phyloP scores from a whole-genome alignment of 1,140 invertebrate genomes.

The Colletes gigas region DNA sequence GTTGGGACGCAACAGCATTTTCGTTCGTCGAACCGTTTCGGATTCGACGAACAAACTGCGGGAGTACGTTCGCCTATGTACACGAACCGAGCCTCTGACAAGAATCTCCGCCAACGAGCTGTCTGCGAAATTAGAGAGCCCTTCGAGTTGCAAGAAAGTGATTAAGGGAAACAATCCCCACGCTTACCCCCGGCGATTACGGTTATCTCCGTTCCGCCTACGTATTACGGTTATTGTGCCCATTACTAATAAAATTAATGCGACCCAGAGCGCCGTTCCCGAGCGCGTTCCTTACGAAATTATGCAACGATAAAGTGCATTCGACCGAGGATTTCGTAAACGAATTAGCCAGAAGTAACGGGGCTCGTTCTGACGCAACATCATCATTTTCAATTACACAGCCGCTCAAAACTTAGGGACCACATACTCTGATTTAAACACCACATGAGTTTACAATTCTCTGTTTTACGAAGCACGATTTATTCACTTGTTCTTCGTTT shows the following conservation, averaged over 20 bases:
- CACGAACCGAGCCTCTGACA: background rate
- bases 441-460: too few species aligned
- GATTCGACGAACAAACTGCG: background rate
- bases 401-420: too few species aligned
- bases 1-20: background rate
- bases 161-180: conserved; percentile 23
- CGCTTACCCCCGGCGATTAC: background rate
- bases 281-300: background rate
- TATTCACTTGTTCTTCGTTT: too few species aligned
- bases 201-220: background rate
- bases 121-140: background rate
- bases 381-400: background rate
- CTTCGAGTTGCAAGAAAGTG: conserved; percentile 5
- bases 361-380: background rate
- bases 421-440: too few species aligned
- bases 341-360: background rate
- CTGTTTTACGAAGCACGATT: too few species aligned
- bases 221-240: conserved; percentile 19
- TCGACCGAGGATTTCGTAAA: background rate
- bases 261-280: background rate
- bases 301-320: conserved; percentile 16
- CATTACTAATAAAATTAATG: conserved; percentile 16
- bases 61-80: background rate
- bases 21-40: background rate
- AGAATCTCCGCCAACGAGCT: conserved; percentile 3